Evolutionary conservation across 2,113 vertebrate species (phyloP).

Genomic region (Alaudala cheleensis): DNA sequence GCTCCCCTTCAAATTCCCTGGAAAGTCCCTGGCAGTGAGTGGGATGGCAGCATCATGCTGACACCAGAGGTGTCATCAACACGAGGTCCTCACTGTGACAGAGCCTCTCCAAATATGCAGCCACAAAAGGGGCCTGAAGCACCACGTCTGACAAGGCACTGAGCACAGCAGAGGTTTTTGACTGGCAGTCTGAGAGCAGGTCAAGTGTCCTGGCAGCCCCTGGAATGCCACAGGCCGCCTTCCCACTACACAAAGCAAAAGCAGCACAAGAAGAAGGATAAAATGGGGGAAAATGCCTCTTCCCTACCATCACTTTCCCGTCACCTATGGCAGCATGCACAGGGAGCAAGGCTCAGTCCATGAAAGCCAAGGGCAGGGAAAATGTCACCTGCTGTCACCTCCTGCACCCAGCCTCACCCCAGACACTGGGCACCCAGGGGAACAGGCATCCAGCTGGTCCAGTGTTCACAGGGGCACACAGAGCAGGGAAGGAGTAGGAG

Average conservation of each 20-base stretch:
- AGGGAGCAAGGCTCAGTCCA: fast-evolving
- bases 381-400: background rate
- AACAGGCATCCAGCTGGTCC: fast-evolving
- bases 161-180: background rate
- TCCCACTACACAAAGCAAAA: background rate
- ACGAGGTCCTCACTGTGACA: background rate
- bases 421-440: background rate
- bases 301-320: fast-evolving
- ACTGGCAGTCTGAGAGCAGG: background rate
- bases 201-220: background rate
- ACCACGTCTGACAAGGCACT: background rate
- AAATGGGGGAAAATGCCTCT: background rate
- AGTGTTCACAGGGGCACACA: fast-evolving
- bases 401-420: background rate
- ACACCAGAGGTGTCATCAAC: background rate
- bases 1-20: background rate
- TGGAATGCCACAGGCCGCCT: background rate
- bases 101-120: background rate
- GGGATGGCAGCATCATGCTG: background rate
- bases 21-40: background rate
- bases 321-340: fast-evolving
- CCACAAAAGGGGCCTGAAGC: background rate
- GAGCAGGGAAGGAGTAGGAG: background rate
- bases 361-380: background rate
- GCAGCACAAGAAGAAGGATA: background rate